Base-by-base conservation (phyloP, 2,797 vertebrate genomes). In the Karalla daura region DNA sequence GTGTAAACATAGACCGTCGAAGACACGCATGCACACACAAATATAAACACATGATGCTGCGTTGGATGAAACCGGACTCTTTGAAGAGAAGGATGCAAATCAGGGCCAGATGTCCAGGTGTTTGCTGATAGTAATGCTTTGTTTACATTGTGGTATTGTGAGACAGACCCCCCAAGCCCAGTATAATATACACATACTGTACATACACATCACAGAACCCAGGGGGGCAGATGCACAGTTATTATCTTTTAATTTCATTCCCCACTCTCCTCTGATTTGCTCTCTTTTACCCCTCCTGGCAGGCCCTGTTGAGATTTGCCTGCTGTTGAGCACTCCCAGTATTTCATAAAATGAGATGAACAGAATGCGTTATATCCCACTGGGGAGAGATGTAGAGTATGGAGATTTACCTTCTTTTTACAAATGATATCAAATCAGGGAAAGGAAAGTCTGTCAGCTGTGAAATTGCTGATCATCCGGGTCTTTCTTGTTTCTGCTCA, bases 381-480 rank as follows among this genome's bases (percentile, higher is more conserved):
- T 63, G 43, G 70, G 49, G 80, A 75, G 71, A 74, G 81, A 63
- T 40, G 70, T 53, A 63, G 76, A 84, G 80, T 78, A 86, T 63
- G 73, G 60, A 88, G 79, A 92, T 88, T 87, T 84, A 82, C 73
- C 66, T 60, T 78, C 54, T 79, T 86, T 86, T 90, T 86, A 89
- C 88, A 93, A 95, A 93, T 91, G 84, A 89, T 91, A 92, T 88
- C 81, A 89, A 92, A 92, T 87, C 71, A 91, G 85, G 81, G 88
- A 85, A 76, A 91, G 78, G 77, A 76, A 90, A 93, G 51, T 87
- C 91, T 91, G 59, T 87, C 90, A 89, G 33, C 92, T 95, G 91
- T 94, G 93, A 96, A 95, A 96, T 96, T 93, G 91, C 90, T 90
- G 89, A 87, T 94, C 89, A 95, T 91, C 89, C 87, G 80, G 74